phyloP scores from a whole-genome alignment of 2,888 invertebrate genomes.

The Drosophila mercatorum region DNA sequence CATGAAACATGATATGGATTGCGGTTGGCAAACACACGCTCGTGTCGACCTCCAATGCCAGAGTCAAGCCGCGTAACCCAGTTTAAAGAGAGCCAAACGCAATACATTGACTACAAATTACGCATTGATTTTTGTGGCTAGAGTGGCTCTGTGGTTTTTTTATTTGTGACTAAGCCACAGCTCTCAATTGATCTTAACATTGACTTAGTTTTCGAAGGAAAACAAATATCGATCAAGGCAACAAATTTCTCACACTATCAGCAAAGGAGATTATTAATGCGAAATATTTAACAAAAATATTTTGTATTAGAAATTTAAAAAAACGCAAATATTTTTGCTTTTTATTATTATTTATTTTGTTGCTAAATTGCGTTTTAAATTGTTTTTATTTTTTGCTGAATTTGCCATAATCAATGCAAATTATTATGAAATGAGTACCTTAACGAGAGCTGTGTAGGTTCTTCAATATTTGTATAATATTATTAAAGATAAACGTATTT shows the following conservation, averaged over 20 bases:
- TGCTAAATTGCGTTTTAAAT: too few species aligned
- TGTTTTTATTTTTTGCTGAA: background rate
- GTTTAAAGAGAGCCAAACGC: constrained; percentile 31
- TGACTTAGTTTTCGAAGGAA: constrained; percentile 39
- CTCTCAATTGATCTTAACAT: constrained; percentile 40
- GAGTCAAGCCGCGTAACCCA: constrained; percentile 63
- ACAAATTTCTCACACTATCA: constrained; percentile 9
- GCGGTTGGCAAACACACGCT: constrained; percentile 26
- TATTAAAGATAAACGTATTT: background rate
- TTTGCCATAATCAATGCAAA: background rate
- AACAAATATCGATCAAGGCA: constrained; percentile 16
- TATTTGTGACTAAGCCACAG: background rate
- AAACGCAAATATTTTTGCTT: background rate
- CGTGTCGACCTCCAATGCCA: constrained; percentile 58
- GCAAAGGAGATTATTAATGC: background rate
- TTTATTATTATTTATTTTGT: background rate
- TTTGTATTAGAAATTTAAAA: background rate
- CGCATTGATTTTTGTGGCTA: constrained; percentile 38
- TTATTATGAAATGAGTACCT: background rate
- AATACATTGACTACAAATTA: constrained; percentile 19
- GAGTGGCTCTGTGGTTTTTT: constrained; percentile 35
- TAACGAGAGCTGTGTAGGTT: background rate
- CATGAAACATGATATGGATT: constrained; percentile 37
- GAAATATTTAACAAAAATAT: background rate
- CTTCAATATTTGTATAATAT: background rate